These are phyloP conservation scores for Phainopepla nitens DNA, from an alignment of 2,113 vertebrate species.

Conservation along the genomic window DNA sequence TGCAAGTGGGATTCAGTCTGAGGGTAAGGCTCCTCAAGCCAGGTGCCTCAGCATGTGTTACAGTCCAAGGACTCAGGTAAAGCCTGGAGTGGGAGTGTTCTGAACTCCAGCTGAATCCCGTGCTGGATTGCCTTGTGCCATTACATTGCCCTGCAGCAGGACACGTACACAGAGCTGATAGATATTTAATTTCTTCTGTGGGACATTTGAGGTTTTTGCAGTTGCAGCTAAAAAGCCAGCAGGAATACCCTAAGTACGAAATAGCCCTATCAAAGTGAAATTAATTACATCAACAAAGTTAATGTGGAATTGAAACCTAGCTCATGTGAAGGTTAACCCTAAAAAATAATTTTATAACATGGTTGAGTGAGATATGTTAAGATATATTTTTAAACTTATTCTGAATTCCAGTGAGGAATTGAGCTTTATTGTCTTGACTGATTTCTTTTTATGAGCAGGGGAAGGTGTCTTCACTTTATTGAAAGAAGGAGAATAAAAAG, in stretches of 20 bases:
- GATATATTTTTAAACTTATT: background rate
- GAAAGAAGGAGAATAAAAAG: background rate
- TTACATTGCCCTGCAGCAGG: background rate
- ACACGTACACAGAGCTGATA: background rate
- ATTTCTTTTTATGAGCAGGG: background rate
- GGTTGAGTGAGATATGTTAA: background rate
- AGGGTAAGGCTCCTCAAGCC: background rate
- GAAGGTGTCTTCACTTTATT: background rate
- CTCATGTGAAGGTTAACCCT: background rate
- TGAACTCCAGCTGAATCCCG: background rate
- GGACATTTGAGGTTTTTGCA: background rate
- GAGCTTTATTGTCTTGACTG: background rate
- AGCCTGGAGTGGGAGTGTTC: background rate
- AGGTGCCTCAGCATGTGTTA: background rate
- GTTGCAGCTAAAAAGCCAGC: background rate
- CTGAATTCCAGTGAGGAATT: background rate
- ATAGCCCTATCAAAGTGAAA: background rate
- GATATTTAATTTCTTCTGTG: background rate
- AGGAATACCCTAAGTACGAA: background rate
- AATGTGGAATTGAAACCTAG: background rate
- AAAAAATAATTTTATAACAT: background rate
- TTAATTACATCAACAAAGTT: background rate
- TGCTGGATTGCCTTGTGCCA: background rate
- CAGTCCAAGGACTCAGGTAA: background rate
- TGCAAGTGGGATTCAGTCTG: background rate